A percentile compares a stretch with the other conserved stretches of the same genome.
Conservation (phyloP, 2,113 vertebrate species). For the Scalopus aquaticus region DNA sequence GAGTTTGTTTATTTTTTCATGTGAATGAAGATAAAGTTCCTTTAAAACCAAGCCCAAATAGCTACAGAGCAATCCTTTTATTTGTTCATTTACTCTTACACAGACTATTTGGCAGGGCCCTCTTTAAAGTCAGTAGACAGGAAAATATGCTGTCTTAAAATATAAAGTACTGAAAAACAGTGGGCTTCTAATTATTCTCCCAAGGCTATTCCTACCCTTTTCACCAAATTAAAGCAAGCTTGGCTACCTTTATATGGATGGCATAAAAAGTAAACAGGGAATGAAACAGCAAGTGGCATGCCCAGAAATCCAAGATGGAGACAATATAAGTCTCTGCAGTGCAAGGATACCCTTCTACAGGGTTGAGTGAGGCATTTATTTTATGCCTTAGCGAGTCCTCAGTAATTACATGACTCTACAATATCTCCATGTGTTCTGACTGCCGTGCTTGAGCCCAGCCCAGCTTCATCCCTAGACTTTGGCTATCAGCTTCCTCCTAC, state of each 20-base stretch:
- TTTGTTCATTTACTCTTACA: conserved; percentile 48
- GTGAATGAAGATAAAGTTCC: conserved; percentile 63
- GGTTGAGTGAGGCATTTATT: neutral
- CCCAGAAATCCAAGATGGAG: neutral
- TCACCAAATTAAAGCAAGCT: conserved; percentile 38
- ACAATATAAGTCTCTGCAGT: neutral
- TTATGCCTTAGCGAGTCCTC: neutral
- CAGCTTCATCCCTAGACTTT: neutral
- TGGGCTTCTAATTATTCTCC: conserved; percentile 41
- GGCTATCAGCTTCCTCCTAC: neutral
- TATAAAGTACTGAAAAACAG: conserved; percentile 51
- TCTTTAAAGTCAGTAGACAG: conserved; percentile 63
- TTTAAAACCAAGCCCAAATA: conserved; percentile 56
- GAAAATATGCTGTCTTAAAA: conserved; percentile 66
- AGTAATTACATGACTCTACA: accelerated
- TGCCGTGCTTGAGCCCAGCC: neutral
- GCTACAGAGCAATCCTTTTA: conserved; percentile 65
- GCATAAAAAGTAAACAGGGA: neutral
- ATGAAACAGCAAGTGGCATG: neutral
- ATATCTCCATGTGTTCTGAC: too few relatives aligned
- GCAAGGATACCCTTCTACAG: neutral
- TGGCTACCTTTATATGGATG: neutral
- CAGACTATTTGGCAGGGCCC: conserved; percentile 38
- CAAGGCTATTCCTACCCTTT: neutral
- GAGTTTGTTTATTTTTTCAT: conserved; percentile 60